Conservation (phyloP, 1,140 invertebrate genomes). For the Pseudomyrmex gracilis region DNA sequence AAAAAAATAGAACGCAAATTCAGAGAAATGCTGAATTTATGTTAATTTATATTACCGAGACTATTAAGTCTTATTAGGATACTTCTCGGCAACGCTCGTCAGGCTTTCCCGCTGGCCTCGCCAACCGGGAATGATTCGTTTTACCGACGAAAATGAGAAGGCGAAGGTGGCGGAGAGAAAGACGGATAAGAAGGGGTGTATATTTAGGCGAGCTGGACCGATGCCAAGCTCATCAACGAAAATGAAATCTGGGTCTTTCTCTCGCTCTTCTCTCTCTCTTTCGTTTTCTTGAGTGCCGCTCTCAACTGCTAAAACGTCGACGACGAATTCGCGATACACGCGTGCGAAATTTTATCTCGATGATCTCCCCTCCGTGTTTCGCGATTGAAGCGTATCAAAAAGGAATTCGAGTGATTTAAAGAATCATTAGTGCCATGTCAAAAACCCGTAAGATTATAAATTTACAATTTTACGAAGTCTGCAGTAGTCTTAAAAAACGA, state of each 20-base stretch:
- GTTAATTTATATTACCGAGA: background rate
- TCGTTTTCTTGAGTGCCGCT: conserved; percentile 26
- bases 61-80: conserved; percentile 13
- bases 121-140: conserved; percentile 34
- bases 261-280: conserved; percentile 61
- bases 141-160: conserved; percentile 62
- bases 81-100: background rate
- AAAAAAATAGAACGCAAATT: background rate
- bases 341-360: conserved; percentile 56
- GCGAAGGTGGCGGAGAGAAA: conserved; percentile 70
- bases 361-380: background rate
- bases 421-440: background rate
- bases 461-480: background rate
- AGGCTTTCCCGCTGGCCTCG: conserved; percentile 1
- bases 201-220: conserved; percentile 84
- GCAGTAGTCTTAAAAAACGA: background rate
- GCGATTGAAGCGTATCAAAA: background rate
- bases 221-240: conserved; percentile 85
- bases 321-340: conserved; percentile 62
- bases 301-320: conserved; percentile 65
- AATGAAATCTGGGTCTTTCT: conserved; percentile 85
- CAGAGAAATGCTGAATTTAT: background rate
- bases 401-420: conserved; percentile 13
- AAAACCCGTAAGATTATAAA: background rate
- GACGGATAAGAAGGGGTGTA: conserved; percentile 78